phyloP scores from a whole-genome alignment of 2,797 vertebrate genomes.

The Lepilemur ruficaudatus region DNA sequence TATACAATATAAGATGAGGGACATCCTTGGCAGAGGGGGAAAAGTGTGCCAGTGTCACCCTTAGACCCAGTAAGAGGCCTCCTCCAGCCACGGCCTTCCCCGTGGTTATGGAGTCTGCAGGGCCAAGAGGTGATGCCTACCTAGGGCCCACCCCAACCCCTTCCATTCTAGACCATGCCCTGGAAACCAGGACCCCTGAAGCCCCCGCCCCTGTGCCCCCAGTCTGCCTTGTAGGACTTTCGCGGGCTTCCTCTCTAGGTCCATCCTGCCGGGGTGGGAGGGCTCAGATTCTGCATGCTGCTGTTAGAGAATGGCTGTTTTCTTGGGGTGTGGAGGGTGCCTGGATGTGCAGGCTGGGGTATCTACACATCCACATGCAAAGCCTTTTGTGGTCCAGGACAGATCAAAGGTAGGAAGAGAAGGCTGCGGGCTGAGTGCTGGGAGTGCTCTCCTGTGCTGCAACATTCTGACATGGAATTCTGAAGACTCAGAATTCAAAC shows the following conservation, averaged over 20 bases:
- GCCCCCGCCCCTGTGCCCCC: no score
- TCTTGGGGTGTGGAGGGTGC: accelerated
- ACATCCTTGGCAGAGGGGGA: not conserved
- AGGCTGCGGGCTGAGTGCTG: not conserved
- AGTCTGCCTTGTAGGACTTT: not conserved
- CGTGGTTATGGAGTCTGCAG: not conserved
- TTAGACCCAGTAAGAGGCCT: not conserved
- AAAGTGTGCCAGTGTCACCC: not conserved
- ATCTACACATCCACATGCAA: not conserved
- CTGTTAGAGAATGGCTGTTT: not conserved
- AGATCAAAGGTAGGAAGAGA: not conserved
- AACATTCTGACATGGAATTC: not conserved
- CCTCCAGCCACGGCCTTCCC: accelerated
- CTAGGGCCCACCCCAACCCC: no score
- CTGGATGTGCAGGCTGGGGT: not conserved
- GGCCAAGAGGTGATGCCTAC: not conserved
- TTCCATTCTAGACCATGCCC: not conserved
- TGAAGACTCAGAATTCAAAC: not conserved
- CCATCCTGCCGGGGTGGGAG: not conserved
- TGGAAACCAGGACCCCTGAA: not conserved
- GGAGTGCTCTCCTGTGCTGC: not conserved
- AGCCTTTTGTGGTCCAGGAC: not conserved
- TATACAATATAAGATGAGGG: not conserved
- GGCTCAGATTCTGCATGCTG: not conserved
- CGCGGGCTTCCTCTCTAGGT: not conserved